Conservation (phyloP, 2,888 invertebrate species). For the Osmoderma eremita region DNA sequence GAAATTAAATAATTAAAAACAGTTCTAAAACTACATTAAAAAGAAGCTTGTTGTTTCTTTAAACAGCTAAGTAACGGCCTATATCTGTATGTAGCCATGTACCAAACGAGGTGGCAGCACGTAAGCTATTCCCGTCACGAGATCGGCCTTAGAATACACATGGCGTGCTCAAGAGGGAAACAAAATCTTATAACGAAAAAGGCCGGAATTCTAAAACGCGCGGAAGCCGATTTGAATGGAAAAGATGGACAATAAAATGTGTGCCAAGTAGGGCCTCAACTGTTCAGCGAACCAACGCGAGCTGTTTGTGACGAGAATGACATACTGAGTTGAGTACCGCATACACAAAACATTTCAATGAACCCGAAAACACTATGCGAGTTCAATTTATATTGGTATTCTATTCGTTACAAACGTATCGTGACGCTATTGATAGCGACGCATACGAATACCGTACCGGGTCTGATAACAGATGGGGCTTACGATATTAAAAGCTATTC, state of each 20-base stretch:
- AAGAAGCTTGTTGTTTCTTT: no score
- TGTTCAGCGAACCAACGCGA: conserved; percentile 8
- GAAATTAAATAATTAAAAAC: background rate
- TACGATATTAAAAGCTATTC: conserved; percentile 10
- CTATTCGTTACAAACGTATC: conserved; percentile 29
- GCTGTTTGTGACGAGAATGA: conserved; percentile 27
- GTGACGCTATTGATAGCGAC: conserved; percentile 27
- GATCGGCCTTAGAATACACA: no score
- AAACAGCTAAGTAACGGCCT: no score
- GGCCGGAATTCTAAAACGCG: conserved; percentile 13
- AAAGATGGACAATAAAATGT: conserved; percentile 17
- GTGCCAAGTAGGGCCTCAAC: conserved; percentile 10
- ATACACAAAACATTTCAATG: conserved; percentile 34
- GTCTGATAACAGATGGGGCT: background rate
- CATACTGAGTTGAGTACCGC: conserved; percentile 1
- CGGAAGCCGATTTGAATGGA: conserved; percentile 7
- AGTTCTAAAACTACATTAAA: background rate
- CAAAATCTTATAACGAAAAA: conserved; percentile 1
- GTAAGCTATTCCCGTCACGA: no score
- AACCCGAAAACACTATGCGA: conserved; percentile 31
- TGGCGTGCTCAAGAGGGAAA: no score
- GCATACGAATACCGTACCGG: conserved; percentile 9
- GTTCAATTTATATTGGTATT: conserved; percentile 28
- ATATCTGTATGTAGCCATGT: no score
- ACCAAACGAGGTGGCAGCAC: no score